phyloP scores from a whole-genome alignment of 2,113 vertebrate genomes.

The Phasianus colchicus region DNA sequence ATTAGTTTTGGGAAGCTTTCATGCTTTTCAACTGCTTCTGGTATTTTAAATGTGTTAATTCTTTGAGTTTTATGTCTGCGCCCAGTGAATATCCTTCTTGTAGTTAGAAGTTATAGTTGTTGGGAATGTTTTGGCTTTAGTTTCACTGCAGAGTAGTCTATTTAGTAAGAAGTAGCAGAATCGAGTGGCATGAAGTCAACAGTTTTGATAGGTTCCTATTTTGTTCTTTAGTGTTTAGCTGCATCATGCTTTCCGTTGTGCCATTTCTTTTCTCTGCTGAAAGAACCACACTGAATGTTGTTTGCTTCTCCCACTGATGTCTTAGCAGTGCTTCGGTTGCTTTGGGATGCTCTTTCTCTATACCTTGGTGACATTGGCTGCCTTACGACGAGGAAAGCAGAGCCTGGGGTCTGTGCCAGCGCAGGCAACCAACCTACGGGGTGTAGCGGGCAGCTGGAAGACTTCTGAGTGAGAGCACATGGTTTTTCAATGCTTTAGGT shows the following conservation, averaged over 20 bases:
- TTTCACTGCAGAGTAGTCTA: neutral
- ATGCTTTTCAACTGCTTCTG: neutral
- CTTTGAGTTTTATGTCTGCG: neutral
- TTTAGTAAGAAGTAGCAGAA: neutral
- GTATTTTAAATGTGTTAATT: neutral
- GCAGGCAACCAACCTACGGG: neutral
- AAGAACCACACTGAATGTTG: neutral
- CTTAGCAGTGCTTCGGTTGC: neutral
- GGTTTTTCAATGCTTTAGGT: neutral
- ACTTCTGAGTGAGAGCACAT: neutral
- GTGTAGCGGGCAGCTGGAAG: neutral
- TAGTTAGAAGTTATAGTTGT: neutral
- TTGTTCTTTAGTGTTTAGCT: neutral
- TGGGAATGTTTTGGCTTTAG: neutral
- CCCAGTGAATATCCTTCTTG: neutral
- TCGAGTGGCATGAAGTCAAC: neutral
- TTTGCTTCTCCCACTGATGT: too few species aligned
- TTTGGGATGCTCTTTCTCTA: neutral
- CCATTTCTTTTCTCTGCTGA: neutral
- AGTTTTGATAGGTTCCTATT: neutral
- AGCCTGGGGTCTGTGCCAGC: neutral
- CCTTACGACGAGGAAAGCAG: neutral
- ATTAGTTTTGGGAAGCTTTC: neutral
- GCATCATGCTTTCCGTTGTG: neutral
- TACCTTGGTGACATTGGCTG: neutral